Conservation (phyloP, 1,140 invertebrate species). For the Calycopis cecrops region DNA sequence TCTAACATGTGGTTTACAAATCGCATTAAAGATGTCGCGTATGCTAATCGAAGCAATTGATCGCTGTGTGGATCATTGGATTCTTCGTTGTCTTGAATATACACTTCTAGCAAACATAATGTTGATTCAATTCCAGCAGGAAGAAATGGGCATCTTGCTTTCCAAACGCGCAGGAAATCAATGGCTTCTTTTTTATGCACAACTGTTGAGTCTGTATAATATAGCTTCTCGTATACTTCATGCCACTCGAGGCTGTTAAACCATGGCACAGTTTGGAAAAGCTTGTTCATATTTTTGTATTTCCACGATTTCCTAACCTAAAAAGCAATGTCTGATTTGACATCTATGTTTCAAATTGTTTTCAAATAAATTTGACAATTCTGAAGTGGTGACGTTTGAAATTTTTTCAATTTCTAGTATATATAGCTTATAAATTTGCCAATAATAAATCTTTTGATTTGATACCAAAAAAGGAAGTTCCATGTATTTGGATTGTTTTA, state of each 20-base stretch:
- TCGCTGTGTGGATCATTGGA: constrained; percentile 31
- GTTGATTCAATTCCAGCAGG: constrained; percentile 82
- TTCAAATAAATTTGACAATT: too few species aligned
- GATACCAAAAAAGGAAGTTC: too few species aligned
- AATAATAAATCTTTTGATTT: too few species aligned
- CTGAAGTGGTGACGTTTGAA: too few species aligned
- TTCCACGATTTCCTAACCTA: not conserved
- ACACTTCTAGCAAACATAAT: constrained; percentile 78
- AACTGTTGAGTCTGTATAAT: constrained; percentile 59
- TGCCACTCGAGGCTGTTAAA: constrained; percentile 76
- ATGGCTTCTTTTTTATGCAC: constrained; percentile 63
- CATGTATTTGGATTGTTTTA: too few species aligned
- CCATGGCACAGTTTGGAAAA: constrained; percentile 57
- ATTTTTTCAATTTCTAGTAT: too few species aligned
- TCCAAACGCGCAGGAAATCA: constrained; percentile 77
- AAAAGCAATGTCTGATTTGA: too few species aligned
- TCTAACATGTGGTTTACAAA: constrained; percentile 79
- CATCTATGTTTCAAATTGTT: too few species aligned
- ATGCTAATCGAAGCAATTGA: constrained; percentile 76
- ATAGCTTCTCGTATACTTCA: constrained; percentile 74
- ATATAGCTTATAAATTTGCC: too few species aligned
- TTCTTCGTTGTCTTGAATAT: constrained; percentile 41
- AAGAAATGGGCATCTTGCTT: constrained; percentile 78
- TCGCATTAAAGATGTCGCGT: constrained; percentile 78
- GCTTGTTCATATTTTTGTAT: constrained; percentile 20